Evolutionary conservation across 2,797 vertebrate genomes (phyloP).

Genomic region (Dallia pectoralis): DNA sequence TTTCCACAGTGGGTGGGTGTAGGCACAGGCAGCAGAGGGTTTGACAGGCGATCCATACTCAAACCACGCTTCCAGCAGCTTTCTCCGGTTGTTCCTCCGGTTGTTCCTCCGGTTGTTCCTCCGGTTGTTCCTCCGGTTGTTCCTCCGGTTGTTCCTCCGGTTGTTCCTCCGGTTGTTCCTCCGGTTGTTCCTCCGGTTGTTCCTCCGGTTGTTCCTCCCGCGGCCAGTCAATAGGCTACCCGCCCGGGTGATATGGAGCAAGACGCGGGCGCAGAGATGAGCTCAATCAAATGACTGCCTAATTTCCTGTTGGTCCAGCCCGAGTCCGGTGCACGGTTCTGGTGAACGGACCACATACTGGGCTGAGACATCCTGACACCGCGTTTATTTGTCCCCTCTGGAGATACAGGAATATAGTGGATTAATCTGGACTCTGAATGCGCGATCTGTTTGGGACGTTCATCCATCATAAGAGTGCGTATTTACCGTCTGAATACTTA

Average conservation of each 20-base stretch:
- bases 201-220: slow-evolving; percentile 63
- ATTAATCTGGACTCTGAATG: slow-evolving; percentile 48
- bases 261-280: slow-evolving; percentile 37
- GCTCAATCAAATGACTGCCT: slow-evolving; percentile 44
- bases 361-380: not conserved
- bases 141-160: slow-evolving; percentile 48
- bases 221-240: slow-evolving; percentile 63
- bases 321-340: slow-evolving; percentile 4
- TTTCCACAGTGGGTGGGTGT: slow-evolving; percentile 46
- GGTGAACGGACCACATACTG: slow-evolving; percentile 17
- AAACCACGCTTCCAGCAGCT: slow-evolving; percentile 28
- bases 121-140: slow-evolving; percentile 57
- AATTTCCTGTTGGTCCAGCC: slow-evolving; percentile 14
- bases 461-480: slow-evolving; percentile 59
- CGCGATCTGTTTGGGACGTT: slow-evolving; percentile 44
- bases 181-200: slow-evolving; percentile 47
- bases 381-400: not conserved
- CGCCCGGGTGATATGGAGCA: slow-evolving; percentile 40
- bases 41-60: slow-evolving; percentile 39
- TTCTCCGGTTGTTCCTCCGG: slow-evolving; percentile 48
- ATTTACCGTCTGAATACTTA: slow-evolving; percentile 62
- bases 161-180: slow-evolving; percentile 57
- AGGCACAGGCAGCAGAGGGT: slow-evolving; percentile 33
- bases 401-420: slow-evolving; percentile 32
- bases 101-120: slow-evolving; percentile 63